phyloP scores from a whole-genome alignment of 2,888 invertebrate genomes.

The Coelopa pilipes region DNA sequence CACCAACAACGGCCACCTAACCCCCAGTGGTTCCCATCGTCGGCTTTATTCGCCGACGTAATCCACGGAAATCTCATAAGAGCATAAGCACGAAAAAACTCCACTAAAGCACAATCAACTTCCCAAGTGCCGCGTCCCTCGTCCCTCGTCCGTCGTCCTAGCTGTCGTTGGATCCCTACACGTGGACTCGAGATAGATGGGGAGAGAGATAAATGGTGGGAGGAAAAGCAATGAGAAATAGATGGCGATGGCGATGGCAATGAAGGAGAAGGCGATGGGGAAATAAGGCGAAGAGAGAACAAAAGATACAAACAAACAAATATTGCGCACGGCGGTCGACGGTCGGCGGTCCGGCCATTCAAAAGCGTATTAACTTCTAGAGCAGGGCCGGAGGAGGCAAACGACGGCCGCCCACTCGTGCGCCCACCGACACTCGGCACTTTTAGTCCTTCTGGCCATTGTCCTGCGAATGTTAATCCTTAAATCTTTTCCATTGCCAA shows the following conservation, averaged over 20 bases:
- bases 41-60: not conserved
- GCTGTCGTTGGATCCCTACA: not conserved
- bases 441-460: conserved; percentile 17
- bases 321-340: conserved; percentile 24
- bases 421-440: conserved; percentile 9
- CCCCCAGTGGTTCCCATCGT: not conserved
- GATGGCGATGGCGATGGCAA: not conserved
- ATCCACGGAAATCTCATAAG: too few species aligned
- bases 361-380: conserved; percentile 22
- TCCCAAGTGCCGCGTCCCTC: not conserved
- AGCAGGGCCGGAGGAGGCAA: not conserved
- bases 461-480: conserved; percentile 36
- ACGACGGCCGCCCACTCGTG: too few species aligned
- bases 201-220: not conserved
- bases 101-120: conserved; percentile 29
- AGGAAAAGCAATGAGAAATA: not conserved
- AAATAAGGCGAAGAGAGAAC: not conserved
- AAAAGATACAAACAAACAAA: conserved; percentile 22
- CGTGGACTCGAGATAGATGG: not conserved
- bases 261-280: not conserved
- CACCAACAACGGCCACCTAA: not conserved
- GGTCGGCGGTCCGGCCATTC: conserved; percentile 22
- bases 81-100: conserved; percentile 17
- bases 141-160: too few species aligned
- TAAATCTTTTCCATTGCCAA: conserved; percentile 35